Evolutionary conservation across 2,888 invertebrate genomes (phyloP).

Genomic region (Cyrtodaria siliqua): DNA sequence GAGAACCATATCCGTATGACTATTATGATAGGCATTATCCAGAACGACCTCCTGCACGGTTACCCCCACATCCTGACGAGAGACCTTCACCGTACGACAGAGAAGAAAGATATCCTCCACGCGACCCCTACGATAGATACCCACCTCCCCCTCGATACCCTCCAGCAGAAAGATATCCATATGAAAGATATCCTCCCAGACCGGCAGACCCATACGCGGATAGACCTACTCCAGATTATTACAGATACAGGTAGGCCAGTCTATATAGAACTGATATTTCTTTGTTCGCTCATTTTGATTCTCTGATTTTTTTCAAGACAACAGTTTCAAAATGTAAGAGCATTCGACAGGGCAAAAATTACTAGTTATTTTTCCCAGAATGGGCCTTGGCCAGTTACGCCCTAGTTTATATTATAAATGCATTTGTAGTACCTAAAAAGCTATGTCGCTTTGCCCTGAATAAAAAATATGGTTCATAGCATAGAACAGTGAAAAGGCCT

Average conservation of each 20-base stretch:
- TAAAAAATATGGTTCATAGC: no score
- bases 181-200: slow-evolving; percentile 61
- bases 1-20: slow-evolving; percentile 72
- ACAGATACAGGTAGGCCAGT: slow-evolving; percentile 68
- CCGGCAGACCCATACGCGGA: slow-evolving; percentile 77
- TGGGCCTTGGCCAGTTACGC: no score
- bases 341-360: no score
- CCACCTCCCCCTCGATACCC: slow-evolving; percentile 66
- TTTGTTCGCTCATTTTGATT: no score
- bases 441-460: no score
- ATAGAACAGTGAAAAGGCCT: no score
- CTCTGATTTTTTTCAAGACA: no score
- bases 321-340: no score
- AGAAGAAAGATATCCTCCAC: slow-evolving; percentile 40
- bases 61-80: slow-evolving; percentile 63
- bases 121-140: slow-evolving; percentile 68
- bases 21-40: slow-evolving; percentile 67
- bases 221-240: slow-evolving; percentile 72
- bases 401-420: no score
- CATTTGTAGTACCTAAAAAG: no score
- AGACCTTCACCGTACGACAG: slow-evolving; percentile 43
- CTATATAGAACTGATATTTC: no score
- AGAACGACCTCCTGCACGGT: slow-evolving; percentile 56
- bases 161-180: slow-evolving; percentile 47
- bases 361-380: no score